Evolutionary conservation across 2,888 invertebrate species (phyloP), one percentile per base, ranked within the genome.

Genomic region (Pterostichus niger): DNA sequence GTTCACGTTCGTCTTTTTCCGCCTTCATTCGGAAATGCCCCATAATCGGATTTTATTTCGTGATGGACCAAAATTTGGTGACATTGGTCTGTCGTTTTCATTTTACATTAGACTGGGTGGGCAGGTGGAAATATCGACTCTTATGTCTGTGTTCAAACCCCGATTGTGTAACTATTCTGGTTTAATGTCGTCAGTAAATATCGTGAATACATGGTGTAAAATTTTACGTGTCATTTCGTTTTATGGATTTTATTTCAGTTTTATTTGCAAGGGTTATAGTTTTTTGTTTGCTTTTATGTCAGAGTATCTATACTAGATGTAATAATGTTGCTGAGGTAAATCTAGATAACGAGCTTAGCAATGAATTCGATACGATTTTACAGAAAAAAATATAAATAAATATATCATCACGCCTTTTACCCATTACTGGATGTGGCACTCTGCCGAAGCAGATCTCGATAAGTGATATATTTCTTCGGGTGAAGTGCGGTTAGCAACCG

Each of bases 211-310:
- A 71, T 52, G 52, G 68, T 68, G 80, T 80, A 80, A 80, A 80
- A 71, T 80, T 80, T 64, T 80, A 35, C 64, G 80, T 80, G 68
- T 71, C 80, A 80, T 80, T 80, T 33, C 80, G 31, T 24, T 17
- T 24, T 59, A 59, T 59, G 52, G 68, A 52, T 68, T 80, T 64
- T 80, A 80, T 80, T 52, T 31, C 59, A 59, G 24, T 59, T 59
- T 59, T 59, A 59, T 59, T 59, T 59, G 49, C 31, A 56, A 64
- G 64, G 71, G 68, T 80, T 80, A 49, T 33, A 59, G 59, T 59
- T 59, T 59, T 59, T 17, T 54, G 13, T 54, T 15, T 59, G 11
- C 59, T 40, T 40, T 40, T 40, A 40, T 6, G 5, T 40, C 40
- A 6, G 7, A 40, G 40, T 24, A 24, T 6, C 9, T 40, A 40